Percentiles rank a stretch among this genome's conserved stretches.
Evolutionary conservation across 2,797 vertebrate species (phyloP).

Genomic region (Halcyon chelicuti): DNA sequence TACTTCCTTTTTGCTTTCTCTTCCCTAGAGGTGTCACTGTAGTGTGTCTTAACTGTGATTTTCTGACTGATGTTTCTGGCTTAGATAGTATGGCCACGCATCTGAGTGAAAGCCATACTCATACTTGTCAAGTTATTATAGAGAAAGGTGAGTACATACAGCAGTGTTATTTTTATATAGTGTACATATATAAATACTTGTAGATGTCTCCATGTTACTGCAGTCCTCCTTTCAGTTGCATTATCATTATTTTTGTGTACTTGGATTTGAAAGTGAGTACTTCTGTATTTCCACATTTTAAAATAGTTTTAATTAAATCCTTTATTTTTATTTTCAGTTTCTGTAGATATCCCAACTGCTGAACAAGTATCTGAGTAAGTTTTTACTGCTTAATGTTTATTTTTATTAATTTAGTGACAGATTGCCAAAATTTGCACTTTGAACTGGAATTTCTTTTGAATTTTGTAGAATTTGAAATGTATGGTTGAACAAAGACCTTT

Average conservation of each 20-base stretch:
- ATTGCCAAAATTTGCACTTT: not conserved
- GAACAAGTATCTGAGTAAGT: conserved; percentile 83
- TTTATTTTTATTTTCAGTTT: conserved; percentile 82
- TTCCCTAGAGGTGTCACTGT: conserved; percentile 86
- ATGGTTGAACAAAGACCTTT: not conserved
- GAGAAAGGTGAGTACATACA: conserved; percentile 82
- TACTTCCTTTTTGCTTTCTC: not conserved
- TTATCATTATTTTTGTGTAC: not conserved
- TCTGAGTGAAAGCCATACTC: conserved; percentile 86
- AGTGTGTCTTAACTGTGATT: conserved; percentile 93
- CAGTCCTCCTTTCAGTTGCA: not conserved
- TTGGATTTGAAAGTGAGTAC: not conserved
- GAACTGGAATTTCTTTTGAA: not conserved
- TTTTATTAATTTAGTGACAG: not conserved
- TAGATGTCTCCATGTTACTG: not conserved
- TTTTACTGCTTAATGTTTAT: conserved; percentile 45
- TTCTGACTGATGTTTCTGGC: conserved; percentile 84
- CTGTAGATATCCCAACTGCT: conserved; percentile 75
- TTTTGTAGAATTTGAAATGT: not conserved
- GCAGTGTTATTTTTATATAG: not conserved
- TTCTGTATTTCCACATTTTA: conserved; percentile 32
- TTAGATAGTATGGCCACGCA: conserved; percentile 93
- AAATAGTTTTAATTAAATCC: conserved; percentile 54
- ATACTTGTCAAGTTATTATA: conserved; percentile 89
- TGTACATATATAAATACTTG: not conserved